Evolutionary conservation across 2,797 vertebrate genomes (phyloP).

Genomic region (Botia kubotai): DNA sequence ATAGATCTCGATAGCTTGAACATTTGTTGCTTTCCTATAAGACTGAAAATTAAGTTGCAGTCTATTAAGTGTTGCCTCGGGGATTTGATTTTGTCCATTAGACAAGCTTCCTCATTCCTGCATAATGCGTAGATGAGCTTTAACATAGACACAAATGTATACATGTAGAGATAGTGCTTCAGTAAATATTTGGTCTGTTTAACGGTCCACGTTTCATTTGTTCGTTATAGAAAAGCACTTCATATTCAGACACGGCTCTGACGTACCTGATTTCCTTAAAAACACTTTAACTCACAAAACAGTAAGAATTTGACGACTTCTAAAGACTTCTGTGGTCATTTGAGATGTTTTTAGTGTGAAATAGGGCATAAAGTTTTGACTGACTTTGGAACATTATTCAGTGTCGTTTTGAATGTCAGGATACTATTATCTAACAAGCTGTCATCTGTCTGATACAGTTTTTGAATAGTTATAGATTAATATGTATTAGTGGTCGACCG

Average conservation of each 20-base stretch:
- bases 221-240: constrained; percentile 33
- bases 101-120: constrained; percentile 18
- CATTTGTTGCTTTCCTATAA: constrained; percentile 1
- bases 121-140: constrained; percentile 1
- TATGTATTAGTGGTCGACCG: not conserved
- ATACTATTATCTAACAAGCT: not conserved
- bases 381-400: constrained; percentile 15
- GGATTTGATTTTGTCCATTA: constrained; percentile 33
- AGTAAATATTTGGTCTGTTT: constrained; percentile 21
- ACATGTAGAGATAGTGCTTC: constrained; percentile 22
- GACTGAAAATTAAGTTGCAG: constrained; percentile 9
- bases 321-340: constrained; percentile 1
- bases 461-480: not conserved
- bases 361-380: not conserved
- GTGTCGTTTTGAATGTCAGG: constrained; percentile 28
- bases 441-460: not conserved
- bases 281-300: not conserved
- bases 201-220: constrained; percentile 13
- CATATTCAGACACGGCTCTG: not conserved
- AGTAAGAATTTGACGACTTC: not conserved
- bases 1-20: constrained; percentile 39
- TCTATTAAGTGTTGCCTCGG: constrained; percentile 22
- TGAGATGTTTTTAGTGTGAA: constrained; percentile 3
- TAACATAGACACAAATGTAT: not conserved
- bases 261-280: not conserved